phyloP scores from a whole-genome alignment of 1,140 invertebrate species.

The Ectropis grisescens region DNA sequence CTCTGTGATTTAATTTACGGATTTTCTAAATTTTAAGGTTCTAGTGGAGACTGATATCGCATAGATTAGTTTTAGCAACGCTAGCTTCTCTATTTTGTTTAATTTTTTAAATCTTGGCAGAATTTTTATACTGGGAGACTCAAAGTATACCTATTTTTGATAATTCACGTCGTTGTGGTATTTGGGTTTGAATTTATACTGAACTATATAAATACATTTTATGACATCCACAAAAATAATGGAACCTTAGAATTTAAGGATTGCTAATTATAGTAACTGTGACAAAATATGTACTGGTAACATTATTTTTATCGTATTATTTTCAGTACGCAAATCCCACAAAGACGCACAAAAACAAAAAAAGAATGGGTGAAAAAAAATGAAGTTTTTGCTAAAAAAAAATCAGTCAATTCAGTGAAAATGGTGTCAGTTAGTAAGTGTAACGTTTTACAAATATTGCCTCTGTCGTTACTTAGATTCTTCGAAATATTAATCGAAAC shows the following conservation, averaged over 20 bases:
- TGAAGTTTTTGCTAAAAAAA: conserved; percentile 31
- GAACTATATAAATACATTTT: too few species aligned
- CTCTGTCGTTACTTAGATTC: neutral
- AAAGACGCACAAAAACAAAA: conserved; percentile 18
- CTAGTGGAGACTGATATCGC: conserved; percentile 69
- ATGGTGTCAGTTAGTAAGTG: conserved; percentile 52
- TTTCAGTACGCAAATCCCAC: too few species aligned
- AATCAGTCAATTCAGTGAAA: conserved; percentile 63
- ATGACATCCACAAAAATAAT: too few species aligned
- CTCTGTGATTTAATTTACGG: conserved; percentile 67
- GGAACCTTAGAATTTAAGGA: too few species aligned
- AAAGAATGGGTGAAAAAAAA: conserved; percentile 1
- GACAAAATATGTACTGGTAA: too few species aligned
- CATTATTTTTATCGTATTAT: too few species aligned
- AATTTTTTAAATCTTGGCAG: conserved; percentile 56
- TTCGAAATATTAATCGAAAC: too few species aligned
- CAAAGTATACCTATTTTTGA: conserved; percentile 56
- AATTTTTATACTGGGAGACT: conserved; percentile 36
- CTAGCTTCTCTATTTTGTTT: conserved; percentile 64
- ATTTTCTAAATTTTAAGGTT: conserved; percentile 69
- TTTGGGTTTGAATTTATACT: conserved; percentile 19
- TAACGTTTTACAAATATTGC: conserved; percentile 39
- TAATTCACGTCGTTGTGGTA: conserved; percentile 51
- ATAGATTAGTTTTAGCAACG: conserved; percentile 68
- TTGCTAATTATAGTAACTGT: too few species aligned